Conservation (phyloP, 2,888 invertebrate species). For the Oegoconia quadripuncta region DNA sequence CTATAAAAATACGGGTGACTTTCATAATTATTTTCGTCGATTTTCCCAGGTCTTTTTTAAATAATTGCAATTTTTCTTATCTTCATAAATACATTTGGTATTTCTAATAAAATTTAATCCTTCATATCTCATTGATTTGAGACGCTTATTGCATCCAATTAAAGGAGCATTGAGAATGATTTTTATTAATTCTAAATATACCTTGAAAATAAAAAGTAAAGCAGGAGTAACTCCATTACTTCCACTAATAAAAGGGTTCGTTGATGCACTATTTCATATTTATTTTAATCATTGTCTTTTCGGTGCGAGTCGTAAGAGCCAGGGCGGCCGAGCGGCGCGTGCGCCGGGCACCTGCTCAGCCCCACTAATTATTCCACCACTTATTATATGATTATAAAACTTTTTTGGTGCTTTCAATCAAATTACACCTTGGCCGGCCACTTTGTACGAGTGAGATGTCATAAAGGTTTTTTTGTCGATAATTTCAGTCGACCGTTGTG, state of each 20-base stretch:
- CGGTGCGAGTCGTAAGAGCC: constrained; percentile 32
- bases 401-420: constrained; percentile 80
- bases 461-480: constrained; percentile 62
- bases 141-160: too few species aligned
- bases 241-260: constrained; percentile 1
- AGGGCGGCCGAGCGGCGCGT: constrained; percentile 42
- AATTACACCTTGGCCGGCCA: constrained; percentile 75
- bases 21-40: too few species aligned
- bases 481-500: constrained; percentile 41
- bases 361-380: constrained; percentile 76
- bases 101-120: too few species aligned
- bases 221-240: background rate
- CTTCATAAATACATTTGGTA: too few species aligned
- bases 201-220: too few species aligned
- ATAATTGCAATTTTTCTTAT: too few species aligned
- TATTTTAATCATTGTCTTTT: constrained; percentile 48
- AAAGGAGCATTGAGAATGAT: too few species aligned
- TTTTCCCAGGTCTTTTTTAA: too few species aligned
- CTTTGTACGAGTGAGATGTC: constrained; percentile 75
- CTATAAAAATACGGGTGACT: too few species aligned
- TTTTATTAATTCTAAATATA: too few species aligned
- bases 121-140: too few species aligned
- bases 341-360: constrained; percentile 69
- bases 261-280: constrained; percentile 20
- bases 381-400: constrained; percentile 77